Evolutionary conservation across 2,888 invertebrate genomes (phyloP), one percentile per base, ranked within the genome.

Genomic region (Eristalis pertinax): DNA sequence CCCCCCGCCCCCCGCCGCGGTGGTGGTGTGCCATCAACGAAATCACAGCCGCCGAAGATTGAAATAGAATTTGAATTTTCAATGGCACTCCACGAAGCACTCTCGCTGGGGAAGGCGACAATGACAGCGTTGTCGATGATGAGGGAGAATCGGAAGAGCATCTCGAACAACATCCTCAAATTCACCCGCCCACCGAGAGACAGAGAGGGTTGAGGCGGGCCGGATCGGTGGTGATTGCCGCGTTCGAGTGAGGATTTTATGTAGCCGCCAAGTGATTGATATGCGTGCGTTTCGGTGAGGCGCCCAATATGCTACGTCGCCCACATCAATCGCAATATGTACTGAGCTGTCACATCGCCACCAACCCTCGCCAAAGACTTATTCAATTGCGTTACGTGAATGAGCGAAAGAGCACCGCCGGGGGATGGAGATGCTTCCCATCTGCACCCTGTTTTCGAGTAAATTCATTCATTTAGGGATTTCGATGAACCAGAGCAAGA

Each of bases 341-440:
- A 19, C 32, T 41, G 38, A 11, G 2, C 38, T 38, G n/a, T 26
- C 35, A 11, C 29, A 24, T 29, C 26, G 22, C 41, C 64, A 50
- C 70, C 58, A 60, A 22, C 68, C 41, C 67, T 26, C 65, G 41
- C 22, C 72, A 58, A 24, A 76, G 84, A 32, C 72, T 81, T 76
- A 77, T 81, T 85, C 84, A 62, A 84, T 84, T 76, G 76, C 72
- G 76, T 73, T 73, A 81, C 82, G 82, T 74, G 69, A 85, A 85
- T 75, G 73, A 81, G 63, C 77, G 80, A 82, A 78, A 43, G 74
- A 82, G 76, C 76, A 77, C 76, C 76, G 41, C 56, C 58, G 70
- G 65, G 74, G 74, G 74, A 19, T 64, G 41, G 63, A 35, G 32
- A 7, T 24, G 5, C 32, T 68, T 38, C 22, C 13, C 43, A 22